Percentiles rank a stretch among this genome's conserved stretches.
Conservation (phyloP, 2,113 vertebrate genomes). For the Ascaphus truei region DNA sequence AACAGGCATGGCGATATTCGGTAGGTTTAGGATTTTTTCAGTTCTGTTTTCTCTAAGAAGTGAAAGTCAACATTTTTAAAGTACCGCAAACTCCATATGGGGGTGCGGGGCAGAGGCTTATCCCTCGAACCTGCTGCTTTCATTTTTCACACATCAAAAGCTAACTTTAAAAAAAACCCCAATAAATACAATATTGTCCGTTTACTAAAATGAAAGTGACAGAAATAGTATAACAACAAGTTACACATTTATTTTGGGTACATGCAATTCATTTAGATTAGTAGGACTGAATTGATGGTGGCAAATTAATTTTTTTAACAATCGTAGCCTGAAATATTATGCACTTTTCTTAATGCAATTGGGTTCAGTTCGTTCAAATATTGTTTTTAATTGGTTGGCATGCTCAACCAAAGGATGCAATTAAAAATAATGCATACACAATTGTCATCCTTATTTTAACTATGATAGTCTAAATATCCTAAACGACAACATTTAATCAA, state of each 20-base stretch:
- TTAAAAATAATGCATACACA: conserved; percentile 53
- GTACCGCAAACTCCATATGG: too few relatives aligned
- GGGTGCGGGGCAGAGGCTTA: too few relatives aligned
- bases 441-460: conserved; percentile 46
- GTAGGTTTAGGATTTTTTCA: too few relatives aligned
- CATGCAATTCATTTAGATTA: conserved; percentile 84
- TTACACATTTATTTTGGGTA: conserved; percentile 77
- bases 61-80: too few relatives aligned
- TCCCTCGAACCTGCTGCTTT: background rate
- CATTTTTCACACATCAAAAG: conserved; percentile 11
- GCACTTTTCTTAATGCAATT: conserved; percentile 65
- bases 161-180: conserved; percentile 44
- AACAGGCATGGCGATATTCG: too few relatives aligned
- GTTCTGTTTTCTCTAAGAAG: too few relatives aligned
- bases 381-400: conserved; percentile 13
- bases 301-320: conserved; percentile 77
- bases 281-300: conserved; percentile 78
- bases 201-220: conserved; percentile 72
- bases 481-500: conserved; percentile 46
- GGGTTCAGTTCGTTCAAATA: conserved; percentile 30
- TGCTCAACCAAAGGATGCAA: background rate
- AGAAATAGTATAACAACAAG: conserved; percentile 76
- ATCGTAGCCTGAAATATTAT: conserved; percentile 68
- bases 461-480: conserved; percentile 51
- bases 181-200: conserved; percentile 71